phyloP scores from a whole-genome alignment of 2,888 invertebrate species.

The Drosophila putrida region DNA sequence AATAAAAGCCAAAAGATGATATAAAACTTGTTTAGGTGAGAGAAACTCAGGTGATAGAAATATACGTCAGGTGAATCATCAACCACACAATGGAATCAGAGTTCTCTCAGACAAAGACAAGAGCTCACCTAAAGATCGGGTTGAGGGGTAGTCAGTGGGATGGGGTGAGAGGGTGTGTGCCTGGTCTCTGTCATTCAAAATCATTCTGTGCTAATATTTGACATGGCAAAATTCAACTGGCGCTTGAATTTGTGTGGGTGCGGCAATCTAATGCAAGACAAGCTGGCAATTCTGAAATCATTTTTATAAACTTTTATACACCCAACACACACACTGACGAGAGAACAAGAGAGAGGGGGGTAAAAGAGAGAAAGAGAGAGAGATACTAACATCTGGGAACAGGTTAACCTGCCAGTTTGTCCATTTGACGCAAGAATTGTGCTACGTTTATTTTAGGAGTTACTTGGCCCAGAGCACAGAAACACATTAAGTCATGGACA shows the following conservation, averaged over 20 bases:
- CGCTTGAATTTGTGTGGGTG: conserved; percentile 41
- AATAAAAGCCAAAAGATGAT: conserved; percentile 43
- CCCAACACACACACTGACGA: conserved; percentile 36
- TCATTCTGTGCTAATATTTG: conserved; percentile 60
- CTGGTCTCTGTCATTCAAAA: conserved; percentile 45
- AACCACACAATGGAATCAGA: conserved; percentile 25
- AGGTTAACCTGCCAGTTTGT: conserved; percentile 46
- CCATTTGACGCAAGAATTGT: conserved; percentile 55
- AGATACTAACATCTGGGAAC: conserved; percentile 26
- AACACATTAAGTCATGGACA: background rate
- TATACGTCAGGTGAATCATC: conserved; percentile 56
- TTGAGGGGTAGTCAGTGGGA: background rate
- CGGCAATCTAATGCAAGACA: conserved; percentile 21
- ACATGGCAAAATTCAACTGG: conserved; percentile 24
- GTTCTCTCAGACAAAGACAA: conserved; percentile 17
- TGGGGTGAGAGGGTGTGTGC: background rate
- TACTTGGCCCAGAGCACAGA: conserved; percentile 30
- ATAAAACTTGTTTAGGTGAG: conserved; percentile 63
- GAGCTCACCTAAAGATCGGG: background rate
- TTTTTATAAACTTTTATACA: conserved; percentile 35
- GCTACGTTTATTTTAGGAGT: conserved; percentile 29
- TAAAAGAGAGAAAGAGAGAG: background rate
- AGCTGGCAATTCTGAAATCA: conserved; percentile 36
- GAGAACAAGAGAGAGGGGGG: conserved; percentile 2
- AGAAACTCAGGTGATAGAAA: conserved; percentile 41